Percentiles rank a stretch among this genome's conserved stretches.
Evolutionary conservation across 2,888 invertebrate genomes (phyloP).

Genomic region (Sesia apiformis): DNA sequence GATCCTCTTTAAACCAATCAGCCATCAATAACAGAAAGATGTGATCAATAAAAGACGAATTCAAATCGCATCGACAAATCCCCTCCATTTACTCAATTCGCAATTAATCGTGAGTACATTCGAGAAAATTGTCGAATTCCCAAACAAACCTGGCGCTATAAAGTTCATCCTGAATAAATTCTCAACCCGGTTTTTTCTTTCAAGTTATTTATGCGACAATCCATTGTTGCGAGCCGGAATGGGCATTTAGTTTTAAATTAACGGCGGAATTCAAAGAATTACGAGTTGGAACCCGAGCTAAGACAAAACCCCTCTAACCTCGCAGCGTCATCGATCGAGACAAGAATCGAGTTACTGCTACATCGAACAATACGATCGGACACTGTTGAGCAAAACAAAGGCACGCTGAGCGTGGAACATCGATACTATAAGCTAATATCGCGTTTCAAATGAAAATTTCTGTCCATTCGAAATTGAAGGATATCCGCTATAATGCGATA

Average conservation of each 20-base stretch:
- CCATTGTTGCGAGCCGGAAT: constrained; percentile 31
- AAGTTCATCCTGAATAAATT: constrained; percentile 29
- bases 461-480: constrained; percentile 27
- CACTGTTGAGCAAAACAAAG: not conserved
- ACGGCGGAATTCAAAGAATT: constrained; percentile 49
- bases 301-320: constrained; percentile 1
- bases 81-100: constrained; percentile 6
- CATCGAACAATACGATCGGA: not conserved
- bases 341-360: not conserved
- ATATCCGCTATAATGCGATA: constrained; percentile 37
- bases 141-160: not conserved
- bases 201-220: constrained; percentile 61
- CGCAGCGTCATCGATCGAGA: not conserved
- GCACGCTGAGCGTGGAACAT: not conserved
- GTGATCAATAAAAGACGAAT: not conserved
- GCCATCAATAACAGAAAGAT: too few relatives aligned
- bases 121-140: constrained; percentile 1
- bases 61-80: not conserved
- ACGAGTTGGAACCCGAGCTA: constrained; percentile 12
- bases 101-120: constrained; percentile 4
- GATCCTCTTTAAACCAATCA: too few relatives aligned
- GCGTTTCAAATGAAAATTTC: not conserved
- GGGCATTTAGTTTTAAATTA: constrained; percentile 61
- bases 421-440: not conserved
- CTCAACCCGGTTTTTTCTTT: constrained; percentile 25